Conservation (phyloP, 2,113 vertebrate species). For the Bambusicola thoracicus region DNA sequence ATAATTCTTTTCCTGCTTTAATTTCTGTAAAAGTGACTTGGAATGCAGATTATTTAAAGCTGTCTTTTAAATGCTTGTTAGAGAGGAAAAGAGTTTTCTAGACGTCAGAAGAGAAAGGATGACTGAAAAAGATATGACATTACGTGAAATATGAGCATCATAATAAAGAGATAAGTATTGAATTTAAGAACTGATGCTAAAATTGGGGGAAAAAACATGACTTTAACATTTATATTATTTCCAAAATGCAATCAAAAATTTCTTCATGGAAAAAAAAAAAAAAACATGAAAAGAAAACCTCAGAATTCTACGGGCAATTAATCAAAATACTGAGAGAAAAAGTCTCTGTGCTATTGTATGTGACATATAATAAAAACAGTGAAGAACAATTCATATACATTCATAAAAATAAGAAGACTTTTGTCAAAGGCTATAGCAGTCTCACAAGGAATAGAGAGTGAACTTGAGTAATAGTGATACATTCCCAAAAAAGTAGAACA, state of each 20-base stretch:
- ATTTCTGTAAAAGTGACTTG: background rate
- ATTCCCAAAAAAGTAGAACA: background rate
- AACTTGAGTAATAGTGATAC: background rate
- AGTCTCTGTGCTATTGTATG: background rate
- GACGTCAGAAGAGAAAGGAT: background rate
- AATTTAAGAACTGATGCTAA: background rate
- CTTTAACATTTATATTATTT: background rate
- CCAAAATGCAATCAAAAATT: background rate
- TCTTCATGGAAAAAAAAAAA: background rate
- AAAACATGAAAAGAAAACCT: background rate
- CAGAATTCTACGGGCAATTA: background rate
- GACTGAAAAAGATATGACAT: background rate
- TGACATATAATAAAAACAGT: background rate
- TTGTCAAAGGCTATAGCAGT: constrained; percentile 12
- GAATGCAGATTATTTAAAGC: background rate
- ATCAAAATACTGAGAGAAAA: constrained; percentile 36
- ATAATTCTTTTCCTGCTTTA: background rate
- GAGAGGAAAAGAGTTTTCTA: background rate
- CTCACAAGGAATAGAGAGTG: background rate
- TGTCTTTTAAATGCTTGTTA: background rate
- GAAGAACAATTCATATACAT: background rate
- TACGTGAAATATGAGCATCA: background rate
- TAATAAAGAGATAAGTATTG: background rate
- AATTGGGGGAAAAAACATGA: background rate
- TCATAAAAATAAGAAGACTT: background rate